Base-by-base conservation (phyloP, 2,113 vertebrate genomes). In the Rhabdornis inornatus region DNA sequence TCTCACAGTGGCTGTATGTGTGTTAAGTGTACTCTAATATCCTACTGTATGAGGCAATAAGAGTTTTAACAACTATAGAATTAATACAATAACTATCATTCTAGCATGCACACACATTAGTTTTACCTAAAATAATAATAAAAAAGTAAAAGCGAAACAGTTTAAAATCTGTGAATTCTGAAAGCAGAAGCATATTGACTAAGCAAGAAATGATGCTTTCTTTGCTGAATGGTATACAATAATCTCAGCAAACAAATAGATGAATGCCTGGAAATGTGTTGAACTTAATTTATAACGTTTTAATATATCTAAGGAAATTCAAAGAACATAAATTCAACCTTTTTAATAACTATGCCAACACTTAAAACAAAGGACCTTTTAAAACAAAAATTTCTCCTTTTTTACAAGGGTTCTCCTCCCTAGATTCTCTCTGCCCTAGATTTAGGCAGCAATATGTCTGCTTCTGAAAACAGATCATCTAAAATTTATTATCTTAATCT, bases 401-500 rank as follows among this genome's bases (percentile, higher is more conserved):
- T 96, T 96, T 71, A 87, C 37, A 90, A 93, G 55, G 7, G 8
- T 90, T 96, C 56, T 89, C 82, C 75, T 96, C 83, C 49, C 60
- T 88, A 71, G n/a, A n/a, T n/a, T n/a, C n/a, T n/a, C n/a, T n/a
- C n/a, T n/a, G n/a, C n/a, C n/a, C 92, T 90, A 76, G 52, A 92
- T 96, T 77, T 94, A 94, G 88, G 64, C 88, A 95, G 61, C 68
- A 97, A 85, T 80, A 91, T 64, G 91, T 96, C 79, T 95, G 79
- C 84, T 96, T 97, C 57, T 94, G 89, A 92, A 95, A 95, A 85
- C 56, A 95, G 77, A 95, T 83, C 9, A 68, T 96, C 77, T 89
- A 90, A 96, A 97, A 95, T 94, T 97, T 96, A 96, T 96, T 95
- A 66, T 56, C 56, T 10, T 82, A 61, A 79, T 95, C 87, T 94